These are phyloP conservation scores for Percopsis omiscomaycus DNA, from an alignment of 2,797 vertebrate genomes.

Conservation along the genomic window DNA sequence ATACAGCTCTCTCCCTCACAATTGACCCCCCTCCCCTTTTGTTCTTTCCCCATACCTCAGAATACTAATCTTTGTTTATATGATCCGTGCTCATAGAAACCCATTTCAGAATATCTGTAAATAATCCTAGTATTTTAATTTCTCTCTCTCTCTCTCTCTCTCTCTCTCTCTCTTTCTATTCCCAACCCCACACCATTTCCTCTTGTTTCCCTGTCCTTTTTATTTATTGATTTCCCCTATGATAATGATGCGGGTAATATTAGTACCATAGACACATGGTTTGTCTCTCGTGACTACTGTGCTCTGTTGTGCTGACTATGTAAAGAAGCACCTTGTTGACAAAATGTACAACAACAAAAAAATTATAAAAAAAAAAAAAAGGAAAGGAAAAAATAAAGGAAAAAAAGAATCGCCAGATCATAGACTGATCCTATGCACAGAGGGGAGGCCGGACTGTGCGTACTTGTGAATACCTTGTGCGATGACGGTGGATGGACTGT, in stretches of 20 bases:
- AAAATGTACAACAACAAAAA: conserved; percentile 66
- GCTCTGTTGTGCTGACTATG: conserved; percentile 83
- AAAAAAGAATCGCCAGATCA: conserved; percentile 54
- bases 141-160: conserved; percentile 38
- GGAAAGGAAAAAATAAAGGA: conserved; percentile 43
- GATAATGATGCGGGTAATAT: conserved; percentile 89
- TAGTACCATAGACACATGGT: conserved; percentile 85
- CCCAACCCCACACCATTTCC: conserved; percentile 14
- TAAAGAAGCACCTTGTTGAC: conserved; percentile 90
- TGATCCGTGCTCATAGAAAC: conserved; percentile 55
- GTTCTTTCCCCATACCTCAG: conserved; percentile 70
- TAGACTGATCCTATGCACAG: conserved; percentile 71
- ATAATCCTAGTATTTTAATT: conserved; percentile 63
- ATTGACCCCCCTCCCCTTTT: conserved; percentile 55
- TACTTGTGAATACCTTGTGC: conserved; percentile 62
- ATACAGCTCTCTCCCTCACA: conserved; percentile 62
- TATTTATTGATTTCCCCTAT: conserved; percentile 62
- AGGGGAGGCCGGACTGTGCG: conserved; percentile 63
- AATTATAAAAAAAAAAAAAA: conserved; percentile 50
- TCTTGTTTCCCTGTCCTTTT: conserved; percentile 45
- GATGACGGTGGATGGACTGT: conserved; percentile 48
- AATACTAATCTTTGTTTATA: conserved; percentile 48
- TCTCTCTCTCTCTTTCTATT: conserved; percentile 34
- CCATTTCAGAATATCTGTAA: conserved; percentile 72
- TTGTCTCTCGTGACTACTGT: conserved; percentile 83